These are phyloP conservation scores for Apodemia mormo DNA, from an alignment of 2,888 invertebrate genomes.

Conservation along the genomic window DNA sequence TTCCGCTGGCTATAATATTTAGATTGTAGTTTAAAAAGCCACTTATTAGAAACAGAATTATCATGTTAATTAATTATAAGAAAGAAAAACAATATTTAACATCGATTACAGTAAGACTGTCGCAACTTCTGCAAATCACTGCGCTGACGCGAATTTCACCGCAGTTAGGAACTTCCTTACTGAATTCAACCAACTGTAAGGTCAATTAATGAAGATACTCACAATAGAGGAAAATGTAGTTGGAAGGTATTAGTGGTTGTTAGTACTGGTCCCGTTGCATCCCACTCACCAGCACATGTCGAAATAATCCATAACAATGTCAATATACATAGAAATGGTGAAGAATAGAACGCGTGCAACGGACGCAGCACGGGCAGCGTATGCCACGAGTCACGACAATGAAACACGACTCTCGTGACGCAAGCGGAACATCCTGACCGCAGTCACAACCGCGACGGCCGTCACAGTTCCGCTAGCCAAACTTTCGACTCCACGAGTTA, in stretches of 20 bases:
- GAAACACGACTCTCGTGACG: constrained; percentile 43
- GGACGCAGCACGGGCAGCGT: constrained; percentile 43
- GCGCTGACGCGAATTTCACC: constrained; percentile 32
- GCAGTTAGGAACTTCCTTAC: constrained; percentile 33
- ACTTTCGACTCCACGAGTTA: constrained; percentile 39
- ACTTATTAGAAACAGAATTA: constrained; percentile 1
- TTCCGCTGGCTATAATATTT: constrained; percentile 11
- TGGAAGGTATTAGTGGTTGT: constrained; percentile 49
- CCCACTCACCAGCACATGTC: constrained; percentile 76
- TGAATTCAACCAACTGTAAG: constrained; percentile 42
- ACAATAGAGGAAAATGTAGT: constrained; percentile 40
- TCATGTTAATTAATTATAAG: background rate
- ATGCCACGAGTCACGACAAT: constrained; percentile 40
- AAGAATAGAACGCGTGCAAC: constrained; percentile 43
- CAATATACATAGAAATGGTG: constrained; percentile 39
- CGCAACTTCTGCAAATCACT: constrained; percentile 26
- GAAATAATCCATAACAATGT: constrained; percentile 63
- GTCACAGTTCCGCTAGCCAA: constrained; percentile 32
- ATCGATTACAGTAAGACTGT: constrained; percentile 8
- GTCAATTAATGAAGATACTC: constrained; percentile 46
- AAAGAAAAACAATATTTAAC: constrained; percentile 2
- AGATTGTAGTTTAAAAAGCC: background rate
- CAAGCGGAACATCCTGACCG: constrained; percentile 50
- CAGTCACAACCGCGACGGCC: constrained; percentile 46
- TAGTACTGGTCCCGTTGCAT: constrained; percentile 47